Evolutionary conservation across 1,140 invertebrate species (phyloP).

Genomic region (Agrypnia vestita): DNA sequence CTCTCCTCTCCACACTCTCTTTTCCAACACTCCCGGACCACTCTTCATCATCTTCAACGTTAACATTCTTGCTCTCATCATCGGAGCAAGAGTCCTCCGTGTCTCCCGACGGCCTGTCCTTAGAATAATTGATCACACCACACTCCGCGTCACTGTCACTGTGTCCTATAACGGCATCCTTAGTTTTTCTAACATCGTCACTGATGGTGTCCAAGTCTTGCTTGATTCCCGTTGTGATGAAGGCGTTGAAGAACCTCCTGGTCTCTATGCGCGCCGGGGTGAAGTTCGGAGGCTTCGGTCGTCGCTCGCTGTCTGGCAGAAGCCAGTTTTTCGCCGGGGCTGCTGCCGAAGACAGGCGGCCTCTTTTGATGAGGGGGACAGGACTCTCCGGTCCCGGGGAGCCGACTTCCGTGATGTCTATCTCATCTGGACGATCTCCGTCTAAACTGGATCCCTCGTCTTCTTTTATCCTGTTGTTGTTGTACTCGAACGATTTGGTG

Average conservation of each 20-base stretch:
- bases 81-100: slow-evolving; percentile 54
- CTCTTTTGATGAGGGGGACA: slow-evolving; percentile 58
- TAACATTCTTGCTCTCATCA: slow-evolving; percentile 59
- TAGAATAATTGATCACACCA: slow-evolving; percentile 59
- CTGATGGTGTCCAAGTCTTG: slow-evolving; percentile 39
- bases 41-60: slow-evolving; percentile 59
- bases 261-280: slow-evolving; percentile 62
- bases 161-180: slow-evolving; percentile 21
- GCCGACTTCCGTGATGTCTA: slow-evolving; percentile 58
- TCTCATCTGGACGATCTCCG: slow-evolving; percentile 56
- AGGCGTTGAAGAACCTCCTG: slow-evolving; percentile 51
- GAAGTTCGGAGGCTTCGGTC: slow-evolving; percentile 59
- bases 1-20: slow-evolving; percentile 48
- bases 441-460: slow-evolving; percentile 57
- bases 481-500: slow-evolving; percentile 80
- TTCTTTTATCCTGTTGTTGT: slow-evolving; percentile 64
- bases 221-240: slow-evolving; percentile 51
- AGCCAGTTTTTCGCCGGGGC: slow-evolving; percentile 68
- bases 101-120: slow-evolving; percentile 55
- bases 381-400: slow-evolving; percentile 56
- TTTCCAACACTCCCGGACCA: slow-evolving; percentile 55
- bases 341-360: slow-evolving; percentile 36
- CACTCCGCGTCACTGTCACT: slow-evolving; percentile 53
- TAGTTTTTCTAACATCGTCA: slow-evolving; percentile 35
- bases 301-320: slow-evolving; percentile 64